A percentile compares a stretch with the other conserved stretches of the same genome.
Conservation (phyloP, 2,797 vertebrate genomes). For the Malacoraja senta region DNA sequence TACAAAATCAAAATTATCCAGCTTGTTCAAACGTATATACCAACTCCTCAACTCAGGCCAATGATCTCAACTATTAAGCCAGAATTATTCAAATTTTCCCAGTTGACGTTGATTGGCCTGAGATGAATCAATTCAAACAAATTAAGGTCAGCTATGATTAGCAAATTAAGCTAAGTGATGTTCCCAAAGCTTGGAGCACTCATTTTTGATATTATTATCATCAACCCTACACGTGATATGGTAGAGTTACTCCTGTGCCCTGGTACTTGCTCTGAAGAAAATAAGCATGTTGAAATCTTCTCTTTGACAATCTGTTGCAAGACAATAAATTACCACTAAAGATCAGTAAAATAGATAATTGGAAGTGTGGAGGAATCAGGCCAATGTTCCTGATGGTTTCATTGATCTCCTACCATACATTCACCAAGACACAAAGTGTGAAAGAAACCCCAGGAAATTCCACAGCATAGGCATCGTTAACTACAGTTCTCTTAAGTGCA, state of each 20-base stretch:
- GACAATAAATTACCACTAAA: not conserved
- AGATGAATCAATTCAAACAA: not conserved
- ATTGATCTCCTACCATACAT: not conserved
- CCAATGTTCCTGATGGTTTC: not conserved
- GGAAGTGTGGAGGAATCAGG: not conserved
- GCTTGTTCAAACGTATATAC: not conserved
- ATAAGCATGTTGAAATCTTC: not conserved
- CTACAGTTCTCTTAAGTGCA: too few relatives aligned
- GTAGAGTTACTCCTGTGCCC: not conserved
- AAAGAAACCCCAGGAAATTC: not conserved
- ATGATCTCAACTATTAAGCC: not conserved
- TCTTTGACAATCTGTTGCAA: not conserved
- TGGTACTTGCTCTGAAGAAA: not conserved
- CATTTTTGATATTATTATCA: not conserved
- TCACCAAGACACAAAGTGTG: too few relatives aligned
- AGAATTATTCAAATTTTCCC: not conserved
- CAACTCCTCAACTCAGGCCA: not conserved
- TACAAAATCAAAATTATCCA: not conserved
- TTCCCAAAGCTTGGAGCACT: not conserved
- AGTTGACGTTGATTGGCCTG: not conserved
- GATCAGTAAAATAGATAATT: not conserved
- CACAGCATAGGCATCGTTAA: not conserved
- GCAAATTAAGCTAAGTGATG: not conserved
- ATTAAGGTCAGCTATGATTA: not conserved
- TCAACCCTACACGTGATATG: too few relatives aligned